These are phyloP conservation scores for Seira musarum DNA, from an alignment of 2,888 invertebrate genomes.

Conservation along the genomic window DNA sequence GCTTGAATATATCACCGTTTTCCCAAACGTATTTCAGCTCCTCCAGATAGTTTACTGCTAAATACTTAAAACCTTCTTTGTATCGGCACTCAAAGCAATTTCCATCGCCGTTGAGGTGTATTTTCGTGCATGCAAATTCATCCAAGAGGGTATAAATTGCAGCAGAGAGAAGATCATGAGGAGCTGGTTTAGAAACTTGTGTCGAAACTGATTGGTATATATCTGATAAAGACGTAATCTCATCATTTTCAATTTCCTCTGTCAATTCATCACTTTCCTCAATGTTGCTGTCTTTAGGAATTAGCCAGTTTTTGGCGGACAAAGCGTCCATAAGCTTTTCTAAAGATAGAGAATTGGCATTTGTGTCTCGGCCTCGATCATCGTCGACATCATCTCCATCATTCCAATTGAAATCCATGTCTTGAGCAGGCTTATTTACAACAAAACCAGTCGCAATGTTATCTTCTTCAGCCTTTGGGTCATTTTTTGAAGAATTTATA, in stretches of 20 bases:
- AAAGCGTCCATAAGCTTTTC: neutral
- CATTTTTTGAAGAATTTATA: no score
- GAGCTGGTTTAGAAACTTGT: neutral
- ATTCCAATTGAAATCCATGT: no score
- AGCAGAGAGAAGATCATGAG: neutral
- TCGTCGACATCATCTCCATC: no score
- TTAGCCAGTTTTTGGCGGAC: neutral
- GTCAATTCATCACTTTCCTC: neutral
- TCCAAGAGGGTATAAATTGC: conserved; percentile 12
- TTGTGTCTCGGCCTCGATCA: no score
- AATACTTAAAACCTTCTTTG: no score
- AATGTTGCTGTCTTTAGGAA: neutral
- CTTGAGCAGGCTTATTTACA: neutral
- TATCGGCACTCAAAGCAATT: no score
- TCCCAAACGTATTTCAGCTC: conserved; percentile 19
- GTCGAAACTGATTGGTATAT: no score
- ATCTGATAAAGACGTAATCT: neutral
- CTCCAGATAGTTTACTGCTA: no score
- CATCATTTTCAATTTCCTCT: neutral
- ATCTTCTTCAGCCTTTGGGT: neutral
- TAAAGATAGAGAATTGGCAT: no score
- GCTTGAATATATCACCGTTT: neutral
- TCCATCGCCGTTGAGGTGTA: no score
- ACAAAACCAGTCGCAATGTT: neutral
- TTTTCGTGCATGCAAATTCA: no score